Evolutionary conservation across 2,113 vertebrate species (phyloP).

Genomic region (Brachirus orientalis): DNA sequence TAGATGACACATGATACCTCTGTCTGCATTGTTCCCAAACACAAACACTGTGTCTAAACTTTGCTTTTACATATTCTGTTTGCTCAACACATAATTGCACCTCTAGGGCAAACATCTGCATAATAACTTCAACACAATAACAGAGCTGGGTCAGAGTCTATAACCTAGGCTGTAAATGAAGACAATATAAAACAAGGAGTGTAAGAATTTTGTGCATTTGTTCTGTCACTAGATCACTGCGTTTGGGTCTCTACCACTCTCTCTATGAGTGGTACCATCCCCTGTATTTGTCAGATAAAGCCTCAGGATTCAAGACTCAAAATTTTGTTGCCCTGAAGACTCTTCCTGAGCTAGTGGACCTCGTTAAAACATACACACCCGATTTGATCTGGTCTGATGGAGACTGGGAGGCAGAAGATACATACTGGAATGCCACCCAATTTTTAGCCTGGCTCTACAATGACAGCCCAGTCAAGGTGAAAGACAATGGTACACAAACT

Average conservation of each 20-base stretch:
- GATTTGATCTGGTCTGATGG: constrained; percentile 93
- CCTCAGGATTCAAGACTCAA: constrained; percentile 85
- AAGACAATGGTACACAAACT: no score
- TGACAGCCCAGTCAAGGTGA: constrained; percentile 89
- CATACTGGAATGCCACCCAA: constrained; percentile 90
- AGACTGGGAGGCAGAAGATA: constrained; percentile 88
- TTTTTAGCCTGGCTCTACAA: constrained; percentile 94
- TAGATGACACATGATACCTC: no score
- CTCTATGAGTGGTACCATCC: constrained; percentile 92
- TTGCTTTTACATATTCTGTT: no score
- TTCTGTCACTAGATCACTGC: constrained; percentile 79
- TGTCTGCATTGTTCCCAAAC: not conserved
- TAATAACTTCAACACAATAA: not conserved
- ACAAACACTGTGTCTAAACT: not conserved
- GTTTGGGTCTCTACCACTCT: constrained; percentile 88
- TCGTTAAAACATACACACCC: constrained; percentile 75
- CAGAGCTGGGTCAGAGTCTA: no score
- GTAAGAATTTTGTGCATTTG: not conserved
- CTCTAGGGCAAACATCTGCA: not conserved
- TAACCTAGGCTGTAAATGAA: no score
- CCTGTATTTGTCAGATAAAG: constrained; percentile 85
- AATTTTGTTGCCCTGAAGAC: constrained; percentile 83
- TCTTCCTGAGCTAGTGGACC: constrained; percentile 87
- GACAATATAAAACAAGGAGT: no score
- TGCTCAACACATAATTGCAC: not conserved